Evolutionary conservation across 2,888 invertebrate species (phyloP).

Genomic region (Chrysopilus asiliformis): DNA sequence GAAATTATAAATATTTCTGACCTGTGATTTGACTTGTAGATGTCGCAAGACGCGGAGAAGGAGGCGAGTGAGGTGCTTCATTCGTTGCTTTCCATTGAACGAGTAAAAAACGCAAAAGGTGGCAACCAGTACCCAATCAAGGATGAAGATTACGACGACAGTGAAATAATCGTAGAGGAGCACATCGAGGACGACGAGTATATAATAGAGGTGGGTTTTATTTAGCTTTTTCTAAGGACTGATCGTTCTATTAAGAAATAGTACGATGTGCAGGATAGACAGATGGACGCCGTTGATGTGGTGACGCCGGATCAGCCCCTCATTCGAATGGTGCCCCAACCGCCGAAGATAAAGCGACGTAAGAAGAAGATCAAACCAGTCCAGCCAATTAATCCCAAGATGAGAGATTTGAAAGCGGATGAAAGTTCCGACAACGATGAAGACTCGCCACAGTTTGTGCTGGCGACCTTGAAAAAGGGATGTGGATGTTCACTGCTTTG

Average conservation of each 20-base stretch:
- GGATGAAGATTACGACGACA: too few species aligned
- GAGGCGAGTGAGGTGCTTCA: constrained; percentile 58
- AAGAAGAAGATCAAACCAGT: too few species aligned
- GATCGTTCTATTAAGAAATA: too few species aligned
- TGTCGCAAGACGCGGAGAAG: constrained; percentile 49
- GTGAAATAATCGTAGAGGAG: constrained; percentile 5
- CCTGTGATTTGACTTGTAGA: too few species aligned
- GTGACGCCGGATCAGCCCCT: neutral
- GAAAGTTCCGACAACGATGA: constrained; percentile 12
- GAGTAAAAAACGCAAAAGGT: neutral
- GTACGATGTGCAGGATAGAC: too few species aligned
- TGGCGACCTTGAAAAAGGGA: constrained; percentile 53
- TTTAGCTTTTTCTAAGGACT: too few species aligned
- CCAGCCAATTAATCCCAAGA: too few species aligned
- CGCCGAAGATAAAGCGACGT: too few species aligned
- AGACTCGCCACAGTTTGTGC: constrained; percentile 54
- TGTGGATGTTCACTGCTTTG: constrained; percentile 70
- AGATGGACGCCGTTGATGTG: too few species aligned
- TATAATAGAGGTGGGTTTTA: too few species aligned
- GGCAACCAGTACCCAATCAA: too few species aligned
- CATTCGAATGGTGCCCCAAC: neutral
- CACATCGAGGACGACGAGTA: neutral
- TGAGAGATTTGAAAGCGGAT: constrained; percentile 17
- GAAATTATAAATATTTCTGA: too few species aligned
- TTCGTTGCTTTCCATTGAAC: constrained; percentile 25